Evolutionary conservation across 2,888 invertebrate genomes (phyloP), one percentile per base, ranked within the genome.

Genomic region (Volucella inflata): DNA sequence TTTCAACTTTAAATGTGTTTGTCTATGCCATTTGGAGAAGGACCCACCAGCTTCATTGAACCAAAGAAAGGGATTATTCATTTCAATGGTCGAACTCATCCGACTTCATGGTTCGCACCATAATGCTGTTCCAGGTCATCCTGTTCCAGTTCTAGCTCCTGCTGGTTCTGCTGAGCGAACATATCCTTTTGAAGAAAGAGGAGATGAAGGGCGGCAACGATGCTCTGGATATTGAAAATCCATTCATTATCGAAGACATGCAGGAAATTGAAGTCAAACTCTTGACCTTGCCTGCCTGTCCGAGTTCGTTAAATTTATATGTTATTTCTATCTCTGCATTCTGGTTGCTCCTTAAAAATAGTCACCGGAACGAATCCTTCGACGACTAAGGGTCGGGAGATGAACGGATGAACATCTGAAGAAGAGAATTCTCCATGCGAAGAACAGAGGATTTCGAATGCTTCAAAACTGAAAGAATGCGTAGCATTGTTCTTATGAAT

Each of bases 211-310:
- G 60, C 51, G 46, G 57, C 68, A 55, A 72, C 64, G 59, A 74
- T 2, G 2, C 74, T 64, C 62, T 75, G 46, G 84, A 80, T 80
- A 85, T 85, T 80, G 85, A 76, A 81, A 85, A 46, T 72, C 85
- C 76, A 85, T 85, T 85, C 72, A 77, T 85, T 85, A 85, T 81
- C 53, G 71, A 76, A 40, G 85, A 85, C 85, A 85, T 85, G 81
- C 71, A 85, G 85, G 85, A 85, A 85, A 85, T 85, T 85, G 85
- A 85, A 85, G 85, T 80, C 85, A 76, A 85, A 77, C 76, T 81
- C 57, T 75, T 85, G 81, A 85, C 85, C 81, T 81, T 81, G 71
- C 76, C 77, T 81, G 71, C 76, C 38, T 75, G 62, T 81, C 53
- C 55, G 67, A 67, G 60, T 67, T 81, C 55, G 81, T 85, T 81